Evolutionary conservation across 2,888 invertebrate genomes (phyloP), one percentile per base, ranked within the genome.

Genomic region (Macroteleia sp.): DNA sequence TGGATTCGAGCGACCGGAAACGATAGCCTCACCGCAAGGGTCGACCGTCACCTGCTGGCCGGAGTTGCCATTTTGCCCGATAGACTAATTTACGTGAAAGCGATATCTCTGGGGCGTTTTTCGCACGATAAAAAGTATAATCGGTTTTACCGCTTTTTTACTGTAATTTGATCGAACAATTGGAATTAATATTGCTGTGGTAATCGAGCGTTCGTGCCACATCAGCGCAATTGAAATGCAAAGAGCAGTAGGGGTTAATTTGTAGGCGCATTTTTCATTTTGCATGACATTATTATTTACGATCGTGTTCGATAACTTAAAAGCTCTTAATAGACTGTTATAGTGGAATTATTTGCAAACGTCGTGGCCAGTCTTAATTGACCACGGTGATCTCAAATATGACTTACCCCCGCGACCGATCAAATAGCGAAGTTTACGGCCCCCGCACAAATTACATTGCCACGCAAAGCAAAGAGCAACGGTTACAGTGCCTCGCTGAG

Each of bases 401-500:
- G 70, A 67, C 59, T 46, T 50, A 61, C 54, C 66, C 64, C 59
- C 56, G 67, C 48, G 50, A 59, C 36, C 67, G 50, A 52, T 42
- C 54, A 50, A 56, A 74, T 67, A 61, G 69, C 44, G 48, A 64
- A 42, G 32, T 75, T 70, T 50, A 69, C 73, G 69, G 69, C 44
- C 62, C 66, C 57, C 57, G 34, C 57, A 19, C 67, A 79, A 79
- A 64, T 66, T 48, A 76, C 71, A 34, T 46, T 77, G 71, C 71
- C 73, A 77, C 70, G 77, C 78, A 71, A 79, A 62, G 74, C 50
- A 77, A 76, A 59, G 44, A 77, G 74, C 67, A 82, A 81, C 75
- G 76, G 79, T 79, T 81, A 75, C 67, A 70, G 79, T 70, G 61
- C 34, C 84, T 74, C 67, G 80, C 77, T 71, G 77, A 75, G 61